phyloP scores from a whole-genome alignment of 2,888 invertebrate genomes.

The Reticulitermes lucifugus region DNA sequence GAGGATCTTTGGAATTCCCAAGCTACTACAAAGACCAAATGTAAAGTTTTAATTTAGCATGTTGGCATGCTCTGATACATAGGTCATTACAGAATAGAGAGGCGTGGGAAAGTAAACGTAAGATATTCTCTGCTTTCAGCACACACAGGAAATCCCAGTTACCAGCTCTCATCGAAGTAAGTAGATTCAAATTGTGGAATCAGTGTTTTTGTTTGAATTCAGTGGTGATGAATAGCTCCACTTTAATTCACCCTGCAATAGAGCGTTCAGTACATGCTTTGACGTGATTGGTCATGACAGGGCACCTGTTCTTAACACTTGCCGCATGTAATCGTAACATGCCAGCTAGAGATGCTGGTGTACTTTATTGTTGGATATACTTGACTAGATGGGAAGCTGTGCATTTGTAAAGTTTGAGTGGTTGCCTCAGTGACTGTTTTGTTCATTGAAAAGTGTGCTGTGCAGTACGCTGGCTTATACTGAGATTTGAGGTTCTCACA shows the following conservation, averaged over 20 bases:
- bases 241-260: background rate
- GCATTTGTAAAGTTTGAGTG: background rate
- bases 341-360: no score
- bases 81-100: background rate
- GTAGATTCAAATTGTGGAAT: slow-evolving; percentile 21
- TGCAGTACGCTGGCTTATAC: no score
- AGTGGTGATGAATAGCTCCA: background rate
- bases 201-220: slow-evolving; percentile 7
- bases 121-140: slow-evolving; percentile 35
- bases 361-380: background rate
- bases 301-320: background rate
- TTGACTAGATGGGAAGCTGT: no score
- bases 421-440: background rate
- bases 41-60: background rate
- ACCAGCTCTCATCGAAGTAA: slow-evolving; percentile 27
- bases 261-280: background rate
- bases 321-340: background rate
- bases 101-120: background rate
- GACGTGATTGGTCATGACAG: background rate
- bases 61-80: slow-evolving; percentile 9
- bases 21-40: background rate
- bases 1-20: background rate
- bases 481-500: no score
- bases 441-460: no score
- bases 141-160: slow-evolving; percentile 33